Evolutionary conservation across 2,797 vertebrate species (phyloP).

Genomic region (Picus viridis): DNA sequence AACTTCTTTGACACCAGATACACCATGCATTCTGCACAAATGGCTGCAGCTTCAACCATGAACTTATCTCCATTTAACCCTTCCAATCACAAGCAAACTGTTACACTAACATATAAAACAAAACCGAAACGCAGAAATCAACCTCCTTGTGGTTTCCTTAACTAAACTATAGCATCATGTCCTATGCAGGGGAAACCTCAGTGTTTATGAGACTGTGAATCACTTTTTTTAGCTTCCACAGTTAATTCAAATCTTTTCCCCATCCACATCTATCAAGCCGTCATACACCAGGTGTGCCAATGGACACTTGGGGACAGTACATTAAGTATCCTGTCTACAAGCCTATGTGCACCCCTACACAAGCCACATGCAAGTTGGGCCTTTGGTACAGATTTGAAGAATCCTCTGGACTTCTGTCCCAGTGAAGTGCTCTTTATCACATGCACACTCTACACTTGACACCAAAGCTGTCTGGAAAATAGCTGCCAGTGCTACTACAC

Average conservation of each 20-base stretch:
- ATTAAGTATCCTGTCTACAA: neutral
- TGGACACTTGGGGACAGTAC: fast-evolving
- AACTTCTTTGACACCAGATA: slow-evolving; percentile 11
- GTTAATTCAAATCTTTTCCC: neutral
- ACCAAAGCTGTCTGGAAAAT: neutral
- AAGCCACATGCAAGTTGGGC: neutral
- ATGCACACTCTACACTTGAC: neutral
- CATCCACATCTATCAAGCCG: neutral
- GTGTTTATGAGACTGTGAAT: neutral
- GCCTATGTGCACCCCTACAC: fast-evolving
- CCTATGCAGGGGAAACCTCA: neutral
- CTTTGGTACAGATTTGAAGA: neutral
- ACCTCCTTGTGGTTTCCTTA: neutral
- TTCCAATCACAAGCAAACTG: neutral
- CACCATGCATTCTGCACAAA: neutral
- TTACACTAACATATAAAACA: neutral
- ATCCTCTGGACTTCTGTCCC: neutral
- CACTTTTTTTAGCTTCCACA: neutral
- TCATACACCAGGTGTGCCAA: neutral
- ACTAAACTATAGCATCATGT: neutral
- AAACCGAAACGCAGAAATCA: slow-evolving; percentile 6
- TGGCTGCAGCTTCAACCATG: neutral
- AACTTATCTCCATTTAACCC: neutral
- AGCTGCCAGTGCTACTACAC: neutral
- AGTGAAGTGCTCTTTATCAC: neutral